Conservation (phyloP, 2,113 vertebrate species). For the Cyphomyrus discorhynchus region DNA sequence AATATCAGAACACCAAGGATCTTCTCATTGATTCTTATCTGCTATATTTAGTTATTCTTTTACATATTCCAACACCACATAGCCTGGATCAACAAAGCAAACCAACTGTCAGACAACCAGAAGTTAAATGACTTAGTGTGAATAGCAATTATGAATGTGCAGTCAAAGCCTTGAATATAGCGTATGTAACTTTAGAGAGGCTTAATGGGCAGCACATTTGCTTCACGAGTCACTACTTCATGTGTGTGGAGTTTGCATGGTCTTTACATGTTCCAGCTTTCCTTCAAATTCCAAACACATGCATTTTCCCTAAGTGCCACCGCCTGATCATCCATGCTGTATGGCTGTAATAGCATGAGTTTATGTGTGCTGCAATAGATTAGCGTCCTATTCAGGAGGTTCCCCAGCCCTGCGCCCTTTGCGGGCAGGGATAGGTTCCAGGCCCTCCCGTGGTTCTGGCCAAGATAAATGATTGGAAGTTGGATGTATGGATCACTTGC, state of each 20-base stretch:
- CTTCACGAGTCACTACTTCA: background rate
- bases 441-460: background rate
- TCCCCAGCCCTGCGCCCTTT: background rate
- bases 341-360: background rate
- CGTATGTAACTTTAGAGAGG: background rate
- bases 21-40: background rate
- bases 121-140: background rate
- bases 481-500: background rate
- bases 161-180: background rate
- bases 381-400: background rate
- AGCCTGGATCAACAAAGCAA: background rate
- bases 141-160: background rate
- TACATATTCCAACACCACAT: background rate
- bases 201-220: background rate
- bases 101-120: background rate
- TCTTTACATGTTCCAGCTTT: background rate
- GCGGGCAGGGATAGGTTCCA: background rate
- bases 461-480: background rate
- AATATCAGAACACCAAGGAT: background rate
- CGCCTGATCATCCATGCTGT: background rate
- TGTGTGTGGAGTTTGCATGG: background rate
- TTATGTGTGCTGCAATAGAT: background rate
- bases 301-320: background rate
- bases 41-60: background rate
- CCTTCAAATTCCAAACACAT: background rate